phyloP scores from a whole-genome alignment of 1,140 invertebrate genomes.

The Trichogramma pretiosum region DNA sequence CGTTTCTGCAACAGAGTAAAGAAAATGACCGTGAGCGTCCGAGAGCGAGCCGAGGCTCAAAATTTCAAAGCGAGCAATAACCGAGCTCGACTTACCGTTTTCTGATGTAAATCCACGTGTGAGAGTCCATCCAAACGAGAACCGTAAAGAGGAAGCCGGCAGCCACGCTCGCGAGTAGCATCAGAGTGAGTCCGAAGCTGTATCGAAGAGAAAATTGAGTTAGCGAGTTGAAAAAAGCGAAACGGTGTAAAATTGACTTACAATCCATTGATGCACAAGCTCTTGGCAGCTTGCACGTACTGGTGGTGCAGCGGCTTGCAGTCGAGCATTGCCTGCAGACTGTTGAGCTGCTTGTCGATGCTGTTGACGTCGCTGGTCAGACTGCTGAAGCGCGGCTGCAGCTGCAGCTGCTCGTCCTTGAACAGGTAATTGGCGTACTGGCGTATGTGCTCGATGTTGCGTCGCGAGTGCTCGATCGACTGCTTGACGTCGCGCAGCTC shows the following conservation, averaged over 20 bases:
- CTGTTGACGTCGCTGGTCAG: slow-evolving; percentile 62
- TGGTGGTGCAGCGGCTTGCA: slow-evolving; percentile 71
- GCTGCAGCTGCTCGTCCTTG: slow-evolving; percentile 48
- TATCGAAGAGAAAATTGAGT: slow-evolving; percentile 13
- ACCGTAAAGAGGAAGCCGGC: slow-evolving; percentile 83
- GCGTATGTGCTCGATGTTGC: slow-evolving; percentile 53
- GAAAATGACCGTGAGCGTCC: neutral
- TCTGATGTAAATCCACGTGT: slow-evolving; percentile 93
- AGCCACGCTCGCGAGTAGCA: slow-evolving; percentile 73
- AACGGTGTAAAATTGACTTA: slow-evolving; percentile 39
- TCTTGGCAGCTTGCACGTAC: slow-evolving; percentile 65
- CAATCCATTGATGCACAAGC: slow-evolving; percentile 72
- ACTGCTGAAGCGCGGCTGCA: slow-evolving; percentile 62
- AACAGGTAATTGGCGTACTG: slow-evolving; percentile 56
- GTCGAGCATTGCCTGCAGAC: slow-evolving; percentile 61
- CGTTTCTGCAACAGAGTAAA: slow-evolving; percentile 45
- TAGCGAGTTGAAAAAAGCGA: neutral
- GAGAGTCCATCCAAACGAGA: slow-evolving; percentile 86
- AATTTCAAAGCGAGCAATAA: neutral
- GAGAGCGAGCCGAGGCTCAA: neutral
- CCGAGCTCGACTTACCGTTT: slow-evolving; percentile 78
- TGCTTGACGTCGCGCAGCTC: slow-evolving; percentile 65
- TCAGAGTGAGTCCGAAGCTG: slow-evolving; percentile 66
- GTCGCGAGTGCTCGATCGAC: slow-evolving; percentile 60
- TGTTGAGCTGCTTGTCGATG: slow-evolving; percentile 51